Base-by-base conservation (phyloP, 2,888 invertebrate species). In the Pegoplata infirma region DNA sequence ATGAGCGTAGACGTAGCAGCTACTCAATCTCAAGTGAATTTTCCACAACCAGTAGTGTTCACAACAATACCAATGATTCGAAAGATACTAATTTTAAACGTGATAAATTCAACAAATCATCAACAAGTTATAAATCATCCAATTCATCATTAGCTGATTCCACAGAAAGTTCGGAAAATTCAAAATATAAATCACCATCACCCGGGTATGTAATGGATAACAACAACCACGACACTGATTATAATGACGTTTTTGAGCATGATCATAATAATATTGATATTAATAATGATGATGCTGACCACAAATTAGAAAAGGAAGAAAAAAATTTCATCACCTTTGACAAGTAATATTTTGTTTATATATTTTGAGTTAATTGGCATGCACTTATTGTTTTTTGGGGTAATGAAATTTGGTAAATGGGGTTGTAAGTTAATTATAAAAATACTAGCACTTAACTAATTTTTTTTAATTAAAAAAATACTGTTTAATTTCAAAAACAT, bases 161-260 rank as follows among this genome's bases (percentile, higher is more conserved):
- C 51, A 86, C 83, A 74, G 86, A 86, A 47, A 85, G 85, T 49
- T 85, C 84, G 17, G 86, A 88, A 61, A 86, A 84, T 82, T 84
- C 83, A 80, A 88, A 87, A 81, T 89, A 85, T 74, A 89, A 88
- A 82, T 88, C 87, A 80, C 87, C 86, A 82, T 87, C 89, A 82
- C 89, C 89, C 69, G 87, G 89, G 89, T 89, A 88, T 82, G 84
- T 82, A 77, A 58, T 59, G 56, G 59, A 16, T 8, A 16, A 51
- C 25, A 14, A 44, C 46, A 63, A 58, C n/a, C n/a, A n/a, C 16
- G 19, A 49, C 23, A 63, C 55, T 68, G 58, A 56, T 56, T 58
- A 73, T 66, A 63, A 68, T 76, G 73, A 78, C 47, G 32, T 71
- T 58, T 73, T 63, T 49, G 63, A 73, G 36, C 49, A 68, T 58